Evolutionary conservation across 2,113 vertebrate species (phyloP).

Genomic region (Dromiciops gliroides): DNA sequence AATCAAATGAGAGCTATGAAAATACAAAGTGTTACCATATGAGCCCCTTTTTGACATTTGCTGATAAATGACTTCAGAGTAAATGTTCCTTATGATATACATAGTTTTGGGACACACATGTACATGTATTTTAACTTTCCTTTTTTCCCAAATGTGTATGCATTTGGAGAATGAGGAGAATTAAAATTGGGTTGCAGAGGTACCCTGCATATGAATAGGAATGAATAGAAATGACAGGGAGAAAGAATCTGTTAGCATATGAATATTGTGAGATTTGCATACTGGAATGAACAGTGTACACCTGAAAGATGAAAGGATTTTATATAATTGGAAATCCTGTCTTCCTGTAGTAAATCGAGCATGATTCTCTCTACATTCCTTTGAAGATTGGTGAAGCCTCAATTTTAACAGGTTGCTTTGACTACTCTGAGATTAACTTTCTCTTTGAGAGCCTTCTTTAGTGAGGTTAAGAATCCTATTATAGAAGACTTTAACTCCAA

Average conservation of each 20-base stretch:
- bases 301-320: conserved; percentile 28
- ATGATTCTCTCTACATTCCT: not conserved
- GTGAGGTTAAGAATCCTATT: conserved; percentile 33
- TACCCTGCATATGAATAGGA: not conserved
- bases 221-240: not conserved
- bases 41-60: not conserved
- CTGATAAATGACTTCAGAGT: not conserved
- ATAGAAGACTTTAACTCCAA: conserved; percentile 49
- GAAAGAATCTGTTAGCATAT: not conserved
- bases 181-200: not conserved
- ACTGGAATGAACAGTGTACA: not conserved
- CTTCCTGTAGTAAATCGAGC: not conserved
- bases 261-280: not conserved
- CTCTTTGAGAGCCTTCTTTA: not conserved
- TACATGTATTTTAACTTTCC: not conserved
- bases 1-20: not conserved
- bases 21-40: not conserved
- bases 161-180: not conserved
- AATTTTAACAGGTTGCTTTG: not conserved
- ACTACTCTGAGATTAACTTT: conserved; percentile 47
- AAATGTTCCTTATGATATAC: not conserved
- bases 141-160: not conserved
- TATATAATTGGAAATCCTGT: not conserved
- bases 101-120: not conserved
- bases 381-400: conserved; percentile 10